Conservation (phyloP, 92 coral and sea anemone genomes). For the Epizoanthus ramosus region DNA sequence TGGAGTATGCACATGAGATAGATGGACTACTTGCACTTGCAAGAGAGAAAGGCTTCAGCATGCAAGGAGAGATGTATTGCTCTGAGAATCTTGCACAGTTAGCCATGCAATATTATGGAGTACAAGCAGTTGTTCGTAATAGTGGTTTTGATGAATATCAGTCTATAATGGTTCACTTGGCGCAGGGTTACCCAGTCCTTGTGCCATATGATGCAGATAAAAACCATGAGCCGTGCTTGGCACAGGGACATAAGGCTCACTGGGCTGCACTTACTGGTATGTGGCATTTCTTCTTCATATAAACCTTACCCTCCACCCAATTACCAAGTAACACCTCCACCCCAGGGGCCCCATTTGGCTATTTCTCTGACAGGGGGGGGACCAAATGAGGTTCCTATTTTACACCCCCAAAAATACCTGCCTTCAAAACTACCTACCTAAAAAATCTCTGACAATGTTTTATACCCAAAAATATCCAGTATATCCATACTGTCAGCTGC, state of each 20-base stretch:
- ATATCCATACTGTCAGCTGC: too few species aligned
- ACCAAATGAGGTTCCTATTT: too few species aligned
- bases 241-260: slow-evolving; percentile 85
- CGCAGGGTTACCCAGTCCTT: slow-evolving; percentile 74
- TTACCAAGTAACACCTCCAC: too few species aligned
- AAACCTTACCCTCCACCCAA: background rate
- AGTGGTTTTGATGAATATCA: slow-evolving; percentile 61
- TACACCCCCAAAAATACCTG: too few species aligned
- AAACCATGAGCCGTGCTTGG: slow-evolving; percentile 89
- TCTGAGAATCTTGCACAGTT: slow-evolving; percentile 75
- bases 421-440: too few species aligned
- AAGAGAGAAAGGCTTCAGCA: slow-evolving; percentile 61
- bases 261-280: slow-evolving; percentile 96
- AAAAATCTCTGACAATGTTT: too few species aligned
- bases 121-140: slow-evolving; percentile 48
- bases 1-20: slow-evolving; percentile 50
- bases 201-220: slow-evolving; percentile 94
- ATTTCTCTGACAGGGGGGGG: too few species aligned
- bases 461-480: too few species aligned
- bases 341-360: too few species aligned
- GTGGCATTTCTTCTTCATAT: background rate
- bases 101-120: slow-evolving; percentile 73
- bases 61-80: slow-evolving; percentile 91
- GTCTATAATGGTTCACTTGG: slow-evolving; percentile 55
- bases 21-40: slow-evolving; percentile 67